Evolutionary conservation across 2,888 invertebrate species (phyloP).

Genomic region (Baccha elongata): DNA sequence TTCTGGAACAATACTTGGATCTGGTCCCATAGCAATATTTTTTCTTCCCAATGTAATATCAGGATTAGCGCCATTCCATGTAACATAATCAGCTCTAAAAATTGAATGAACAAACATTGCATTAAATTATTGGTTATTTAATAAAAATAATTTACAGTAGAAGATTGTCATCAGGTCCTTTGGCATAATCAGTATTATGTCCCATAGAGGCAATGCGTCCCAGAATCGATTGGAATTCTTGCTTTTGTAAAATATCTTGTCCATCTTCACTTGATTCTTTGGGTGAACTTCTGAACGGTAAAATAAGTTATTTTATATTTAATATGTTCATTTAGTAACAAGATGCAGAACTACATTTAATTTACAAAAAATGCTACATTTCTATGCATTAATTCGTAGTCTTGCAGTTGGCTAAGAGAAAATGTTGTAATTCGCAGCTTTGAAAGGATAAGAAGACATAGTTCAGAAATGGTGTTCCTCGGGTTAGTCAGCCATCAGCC

Average conservation of each 20-base stretch:
- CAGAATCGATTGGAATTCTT: slow-evolving; percentile 80
- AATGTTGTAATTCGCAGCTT: neutral
- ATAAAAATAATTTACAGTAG: slow-evolving; percentile 85
- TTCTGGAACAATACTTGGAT: slow-evolving; percentile 82
- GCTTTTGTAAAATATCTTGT: slow-evolving; percentile 72
- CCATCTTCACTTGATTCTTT: slow-evolving; percentile 75
- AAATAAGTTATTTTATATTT: slow-evolving; percentile 14
- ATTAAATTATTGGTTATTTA: neutral
- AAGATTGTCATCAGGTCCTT: slow-evolving; percentile 90
- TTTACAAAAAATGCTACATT: slow-evolving; percentile 31
- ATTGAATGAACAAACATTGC: neutral
- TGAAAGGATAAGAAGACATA: no score
- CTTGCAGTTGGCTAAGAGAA: neutral
- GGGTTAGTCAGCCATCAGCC: no score
- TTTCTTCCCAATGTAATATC: slow-evolving; percentile 83
- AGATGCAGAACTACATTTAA: neutral
- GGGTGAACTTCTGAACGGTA: slow-evolving; percentile 76
- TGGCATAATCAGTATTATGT: slow-evolving; percentile 87
- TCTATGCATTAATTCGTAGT: slow-evolving; percentile 35
- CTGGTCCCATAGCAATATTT: slow-evolving; percentile 84
- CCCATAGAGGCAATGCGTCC: slow-evolving; percentile 84
- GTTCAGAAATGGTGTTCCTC: no score
- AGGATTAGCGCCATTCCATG: slow-evolving; percentile 92
- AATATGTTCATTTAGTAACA: neutral
- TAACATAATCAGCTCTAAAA: slow-evolving; percentile 89